Evolutionary conservation across 2,797 vertebrate genomes (phyloP), one percentile per base, ranked within the genome.

Genomic region (Gobionotothen gibberifrons): DNA sequence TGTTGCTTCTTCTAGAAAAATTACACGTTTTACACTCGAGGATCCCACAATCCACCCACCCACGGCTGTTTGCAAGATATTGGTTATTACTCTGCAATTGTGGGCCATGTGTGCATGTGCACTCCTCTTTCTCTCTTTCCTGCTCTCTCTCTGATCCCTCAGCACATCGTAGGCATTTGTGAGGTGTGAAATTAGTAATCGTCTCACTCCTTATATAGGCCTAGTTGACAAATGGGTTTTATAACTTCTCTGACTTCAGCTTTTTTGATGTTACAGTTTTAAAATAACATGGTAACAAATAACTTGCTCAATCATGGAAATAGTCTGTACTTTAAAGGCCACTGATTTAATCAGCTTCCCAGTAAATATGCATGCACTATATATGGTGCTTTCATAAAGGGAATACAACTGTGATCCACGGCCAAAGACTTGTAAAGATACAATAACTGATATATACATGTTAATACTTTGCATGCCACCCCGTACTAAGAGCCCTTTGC

Each of bases 171-270:
- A 89, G 90, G 84, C 87, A 82, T 67, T 79, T 83, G 77, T 78
- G 88, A 93, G 78, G 91, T 93, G 92, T 91, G 91, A 94, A 85
- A 92, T 90, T 89, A 92, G 78, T 90, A 89, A 89, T 89, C 74
- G 65, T 68, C 66, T 71, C 85, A 51, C 70, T 88, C 88, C 86
- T 83, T 76, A 79, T 78, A 84, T 79, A 86, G 83, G 85, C 88
- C 40, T 80, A 3, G 59, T 76, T 70, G 74, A 73, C 89, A 90
- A 87, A 85, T 87, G 54, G 59, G 32, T 89, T 85, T 86, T 82
- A 77, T 82, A 78, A 84, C 66, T 79, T 44, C 36, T 11, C 54
- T 69, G 29, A 65, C 58, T 70, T 73, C 13, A 74, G 82, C 57
- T 68, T 67, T 77, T 69, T 67, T 59, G 42, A 40, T 61, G 52